Evolutionary conservation across 2,113 vertebrate species (phyloP), one percentile per base, ranked within the genome.

Genomic region (Cairina moschata): DNA sequence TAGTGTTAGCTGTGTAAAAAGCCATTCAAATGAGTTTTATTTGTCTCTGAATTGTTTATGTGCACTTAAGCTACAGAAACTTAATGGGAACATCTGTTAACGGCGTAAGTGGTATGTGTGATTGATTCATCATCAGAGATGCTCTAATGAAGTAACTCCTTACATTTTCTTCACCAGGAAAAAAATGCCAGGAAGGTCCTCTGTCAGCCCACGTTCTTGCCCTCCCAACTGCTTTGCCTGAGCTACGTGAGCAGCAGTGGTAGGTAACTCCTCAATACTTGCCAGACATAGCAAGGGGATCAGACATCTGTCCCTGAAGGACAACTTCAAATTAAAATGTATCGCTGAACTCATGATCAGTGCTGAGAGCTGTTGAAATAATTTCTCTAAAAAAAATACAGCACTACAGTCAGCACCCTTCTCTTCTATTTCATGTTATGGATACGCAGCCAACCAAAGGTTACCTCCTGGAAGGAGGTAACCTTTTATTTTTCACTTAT

Each of bases 21-120:
- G 8, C 58, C 54, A 36, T 34, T 48, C 32, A 66, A 58, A 62
- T 21, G 23, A 66, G 20, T 60, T 82, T 67, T 69, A 23, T 54
- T 91, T 91, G 83, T 83, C 71, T 83, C 36, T 50, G 16, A 55
- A 69, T 83, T 65, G 54, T 87, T 87, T 82, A 86, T 58, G 36
- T 66, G 59, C 54, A 32, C 8, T 91, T 79, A 86, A 4, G 17
- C 69, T 84, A 66, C 60, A 86, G 58, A 93, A 94, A 86, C 42
- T 38, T 83, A 68, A 89, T n/a, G 72, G 50, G 88, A 91, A 90
- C 83, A 93, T 86, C 69, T 92, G 83, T 88, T 90, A 93, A 58
- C 50, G 36, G 80, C 94, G 74, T 68, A 96, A 91, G 82, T 72
- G 40, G 42, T 71, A 72, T 58, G 60, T 71, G n/a, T 54, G 88